Evolutionary conservation across 2,888 invertebrate species (phyloP), one percentile per base, ranked within the genome.

Genomic region (Poecilus cupreus): DNA sequence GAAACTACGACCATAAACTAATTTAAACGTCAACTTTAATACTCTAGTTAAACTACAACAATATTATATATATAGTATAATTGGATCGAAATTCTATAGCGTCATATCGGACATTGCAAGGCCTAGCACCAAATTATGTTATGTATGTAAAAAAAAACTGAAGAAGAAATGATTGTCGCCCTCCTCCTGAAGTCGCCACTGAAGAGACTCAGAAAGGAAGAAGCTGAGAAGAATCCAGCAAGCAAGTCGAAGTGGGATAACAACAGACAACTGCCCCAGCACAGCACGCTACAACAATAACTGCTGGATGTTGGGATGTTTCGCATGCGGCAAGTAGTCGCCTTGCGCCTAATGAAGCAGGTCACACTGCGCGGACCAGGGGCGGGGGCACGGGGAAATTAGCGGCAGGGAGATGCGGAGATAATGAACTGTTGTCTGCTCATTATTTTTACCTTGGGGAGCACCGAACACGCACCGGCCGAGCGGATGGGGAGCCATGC

Each of bases 371-470:
- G 11, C n/a, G 18, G 20, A 26, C 10, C 39, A 43, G 26, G 64
- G 64, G 37, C 49, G 20, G 43, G 32, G 49, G 60, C 20, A 54
- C 26, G 22, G 74, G 22, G 43, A 81, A 81, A 81, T 81, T 81
- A 81, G 81, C 60, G 64, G 81, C 64, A 81, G 64, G 70, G 26
- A 74, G 81, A 81, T 81, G 75, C 81, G 60, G 75, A 81, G 81
- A 81, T 81, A 81, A 81, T 81, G 75, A 81, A 81, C 81, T 81
- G 81, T 75, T 81, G 75, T 74, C 64, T 81, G 81, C 75, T 81
- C 81, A 81, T 81, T 81, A 81, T 81, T 75, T 72, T 75, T 57
- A 57, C 60, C 74, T 37, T 26, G 79, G 26, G 24, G 18, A 80
- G 10, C 43, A 11, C n/a, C 32, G 24, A 64, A 37, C 64, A 43